A percentile compares a stretch with the other conserved stretches of the same genome.
These are phyloP conservation scores for Myotis lucifugus DNA, from an alignment of 2,113 vertebrate genomes.

Conservation along the genomic window DNA sequence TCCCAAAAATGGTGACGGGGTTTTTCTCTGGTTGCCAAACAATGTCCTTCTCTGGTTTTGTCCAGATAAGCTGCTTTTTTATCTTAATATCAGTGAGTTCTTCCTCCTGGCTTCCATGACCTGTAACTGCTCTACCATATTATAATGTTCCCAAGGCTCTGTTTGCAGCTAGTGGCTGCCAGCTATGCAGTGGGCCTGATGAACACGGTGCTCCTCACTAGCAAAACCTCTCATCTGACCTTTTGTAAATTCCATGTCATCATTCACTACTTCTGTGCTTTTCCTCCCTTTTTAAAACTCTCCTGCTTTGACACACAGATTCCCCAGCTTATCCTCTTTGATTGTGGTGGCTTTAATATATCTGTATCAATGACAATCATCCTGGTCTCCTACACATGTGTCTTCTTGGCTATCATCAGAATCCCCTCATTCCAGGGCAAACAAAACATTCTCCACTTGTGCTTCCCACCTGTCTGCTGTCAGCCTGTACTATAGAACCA, in stretches of 20 bases:
- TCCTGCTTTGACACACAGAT: constrained; percentile 41
- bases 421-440: constrained; percentile 56
- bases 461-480: constrained; percentile 29
- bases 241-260: constrained; percentile 49
- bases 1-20: constrained; percentile 33
- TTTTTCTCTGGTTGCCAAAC: constrained; percentile 35
- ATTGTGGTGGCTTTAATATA: constrained; percentile 29
- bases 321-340: constrained; percentile 22
- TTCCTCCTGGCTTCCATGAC: constrained; percentile 55
- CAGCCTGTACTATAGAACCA: constrained; percentile 39
- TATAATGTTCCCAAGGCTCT: background rate
- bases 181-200: constrained; percentile 27
- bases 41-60: constrained; percentile 40
- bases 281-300: constrained; percentile 49
- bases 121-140: constrained; percentile 20
- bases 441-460: constrained; percentile 62
- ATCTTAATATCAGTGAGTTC: constrained; percentile 38
- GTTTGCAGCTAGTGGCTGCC: background rate
- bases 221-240: background rate
- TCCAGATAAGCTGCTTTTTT: constrained; percentile 21
- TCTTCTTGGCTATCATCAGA: constrained; percentile 42
- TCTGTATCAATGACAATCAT: constrained; percentile 12
- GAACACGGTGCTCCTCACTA: background rate
- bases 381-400: constrained; percentile 12
- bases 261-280: constrained; percentile 56